phyloP scores from a whole-genome alignment of 92 coral and sea anemone genomes.

The Parazoanthus swiftii region DNA sequence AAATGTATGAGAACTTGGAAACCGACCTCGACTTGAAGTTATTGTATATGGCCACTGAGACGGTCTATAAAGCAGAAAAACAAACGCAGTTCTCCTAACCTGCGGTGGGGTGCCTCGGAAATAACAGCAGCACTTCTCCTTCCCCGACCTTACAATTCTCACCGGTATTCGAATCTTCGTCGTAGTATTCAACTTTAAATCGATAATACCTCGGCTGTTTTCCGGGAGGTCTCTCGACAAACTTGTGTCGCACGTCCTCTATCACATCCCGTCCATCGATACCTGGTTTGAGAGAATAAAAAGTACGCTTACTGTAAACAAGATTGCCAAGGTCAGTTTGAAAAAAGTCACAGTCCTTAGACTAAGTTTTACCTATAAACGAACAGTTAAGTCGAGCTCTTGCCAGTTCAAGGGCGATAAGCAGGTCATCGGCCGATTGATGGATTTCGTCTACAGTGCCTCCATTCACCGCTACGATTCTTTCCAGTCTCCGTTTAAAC shows the following conservation, averaged over 20 bases:
- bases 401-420: conserved; percentile 51
- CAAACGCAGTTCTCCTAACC: conserved; percentile 34
- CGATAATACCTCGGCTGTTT: conserved; percentile 84
- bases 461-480: conserved; percentile 55
- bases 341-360: too few species aligned
- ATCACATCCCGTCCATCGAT: conserved; percentile 74
- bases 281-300: conserved; percentile 38
- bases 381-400: conserved; percentile 65
- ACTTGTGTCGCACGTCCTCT: conserved; percentile 70
- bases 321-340: too few species aligned
- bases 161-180: conserved; percentile 28
- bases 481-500: conserved; percentile 47
- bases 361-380: conserved; percentile 39
- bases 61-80: not conserved
- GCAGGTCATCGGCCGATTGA: conserved; percentile 37
- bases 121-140: conserved; percentile 71
- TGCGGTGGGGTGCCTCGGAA: conserved; percentile 80
- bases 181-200: conserved; percentile 81
- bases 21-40: too few species aligned
- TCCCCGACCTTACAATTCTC: conserved; percentile 72
- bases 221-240: conserved; percentile 58
- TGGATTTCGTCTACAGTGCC: conserved; percentile 24
- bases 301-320: too few species aligned
- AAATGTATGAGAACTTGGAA: too few species aligned
- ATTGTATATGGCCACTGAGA: too few species aligned